Conservation (phyloP, 2,888 invertebrate genomes). For the Junonia oenone region DNA sequence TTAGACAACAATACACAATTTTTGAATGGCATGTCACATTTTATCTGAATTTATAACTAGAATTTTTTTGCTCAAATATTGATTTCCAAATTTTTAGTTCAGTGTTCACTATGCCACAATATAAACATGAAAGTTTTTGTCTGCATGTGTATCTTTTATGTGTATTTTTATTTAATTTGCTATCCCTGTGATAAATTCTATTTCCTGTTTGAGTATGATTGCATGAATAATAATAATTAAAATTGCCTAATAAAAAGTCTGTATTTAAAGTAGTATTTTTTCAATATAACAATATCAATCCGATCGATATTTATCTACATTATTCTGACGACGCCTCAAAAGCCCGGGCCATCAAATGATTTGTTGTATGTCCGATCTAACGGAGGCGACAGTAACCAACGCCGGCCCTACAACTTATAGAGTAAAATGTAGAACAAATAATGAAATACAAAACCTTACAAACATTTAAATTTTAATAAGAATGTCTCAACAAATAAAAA, state of each 20-base stretch:
- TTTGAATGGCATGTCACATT: conserved; percentile 28
- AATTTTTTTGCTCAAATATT: not conserved
- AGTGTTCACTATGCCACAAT: not conserved
- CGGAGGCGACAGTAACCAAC: conserved; percentile 42
- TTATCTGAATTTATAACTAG: not conserved
- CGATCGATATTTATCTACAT: not conserved
- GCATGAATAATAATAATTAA: conserved; percentile 42
- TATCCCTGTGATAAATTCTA: conserved; percentile 40
- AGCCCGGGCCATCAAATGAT: conserved; percentile 47
- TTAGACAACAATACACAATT: conserved; percentile 16
- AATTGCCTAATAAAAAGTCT: conserved; percentile 1
- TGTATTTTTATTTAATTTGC: conserved; percentile 37
- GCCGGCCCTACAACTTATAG: conserved; percentile 15
- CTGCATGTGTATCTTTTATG: conserved; percentile 8
- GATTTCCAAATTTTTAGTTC: not conserved
- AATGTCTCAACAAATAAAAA: not conserved
- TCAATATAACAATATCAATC: not conserved
- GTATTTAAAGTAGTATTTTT: conserved; percentile 2
- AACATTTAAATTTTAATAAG: not conserved
- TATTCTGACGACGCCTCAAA: conserved; percentile 41
- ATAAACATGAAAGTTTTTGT: conserved; percentile 1
- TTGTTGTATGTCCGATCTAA: conserved; percentile 46
- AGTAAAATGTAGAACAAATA: not conserved
- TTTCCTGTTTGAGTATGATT: conserved; percentile 66
- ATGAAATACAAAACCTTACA: not conserved